Evolutionary conservation across 2,888 invertebrate species (phyloP), one percentile per base, ranked within the genome.

Genomic region (Drosophila multiciliata): DNA sequence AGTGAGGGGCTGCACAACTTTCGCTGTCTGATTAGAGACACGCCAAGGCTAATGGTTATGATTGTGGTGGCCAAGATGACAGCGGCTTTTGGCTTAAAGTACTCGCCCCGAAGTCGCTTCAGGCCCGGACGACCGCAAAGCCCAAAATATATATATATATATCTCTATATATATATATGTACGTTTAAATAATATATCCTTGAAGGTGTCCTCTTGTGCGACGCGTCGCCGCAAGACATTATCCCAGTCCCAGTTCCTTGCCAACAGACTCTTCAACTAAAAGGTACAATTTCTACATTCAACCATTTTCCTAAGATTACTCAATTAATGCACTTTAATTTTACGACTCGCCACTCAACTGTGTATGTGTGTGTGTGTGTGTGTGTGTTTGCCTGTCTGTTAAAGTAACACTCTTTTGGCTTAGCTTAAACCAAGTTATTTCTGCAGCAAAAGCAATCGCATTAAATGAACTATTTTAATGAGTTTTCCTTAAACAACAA

Each of bases 1-100:
- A 45, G 45, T 23, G 23, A 15, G 45, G 23, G 23, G 12, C 15
- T 42, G 26, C 26, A 62, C 59, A 76, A 83, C 81, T 75, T 84
- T 76, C 84, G 85, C 75, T 73, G 87, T 87, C 87, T 87, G 87
- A 89, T 87, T 87, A 81, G 90, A 74, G 85, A 87, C 86, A 84
- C 85, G 85, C 88, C 84, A 84, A 64, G 83, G 83, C 87, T 87
- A 87, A 87, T 87, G 87, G 87, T 87, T 87, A 87, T 87, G 88
- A 87, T 80, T 86, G 89, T 89, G 89, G 84, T 88, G 85, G 87
- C 84, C 89, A 79, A 87, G 87, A 79, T 89, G 89, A 87, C 89
- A 89, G 84, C 83, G 82, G 73, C 82, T 79, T 76, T 83, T 73
- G 79, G 88, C 84, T 88, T 85, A 76, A 83, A 78, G 69, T 62